These are phyloP conservation scores for Taphrorychus bicolor DNA, from an alignment of 2,888 invertebrate species.

Conservation along the genomic window DNA sequence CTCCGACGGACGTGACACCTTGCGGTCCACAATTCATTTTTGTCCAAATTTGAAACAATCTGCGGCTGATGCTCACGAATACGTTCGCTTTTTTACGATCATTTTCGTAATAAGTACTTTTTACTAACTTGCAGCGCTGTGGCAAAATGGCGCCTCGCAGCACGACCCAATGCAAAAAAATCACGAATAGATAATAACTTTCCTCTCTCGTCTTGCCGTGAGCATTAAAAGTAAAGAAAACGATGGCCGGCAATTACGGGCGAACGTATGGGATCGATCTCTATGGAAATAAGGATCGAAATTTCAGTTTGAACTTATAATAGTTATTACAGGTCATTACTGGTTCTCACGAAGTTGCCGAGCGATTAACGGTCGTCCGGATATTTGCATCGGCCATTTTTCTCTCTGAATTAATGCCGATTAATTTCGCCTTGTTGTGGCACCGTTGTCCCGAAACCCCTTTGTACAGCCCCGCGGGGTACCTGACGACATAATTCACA, in stretches of 20 bases:
- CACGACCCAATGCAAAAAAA: neutral
- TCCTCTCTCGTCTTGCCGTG: slow-evolving; percentile 18
- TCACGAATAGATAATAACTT: slow-evolving; percentile 18
- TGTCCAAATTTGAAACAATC: neutral
- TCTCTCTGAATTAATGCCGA: neutral
- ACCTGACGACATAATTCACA: slow-evolving; percentile 50
- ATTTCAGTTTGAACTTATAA: slow-evolving; percentile 50
- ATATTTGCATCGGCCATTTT: slow-evolving; percentile 13
- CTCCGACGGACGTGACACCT: slow-evolving; percentile 46
- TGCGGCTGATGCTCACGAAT: neutral
- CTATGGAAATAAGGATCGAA: slow-evolving; percentile 50
- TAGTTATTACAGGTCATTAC: slow-evolving; percentile 50
- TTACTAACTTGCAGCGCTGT: neutral
- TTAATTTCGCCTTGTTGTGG: slow-evolving; percentile 28
- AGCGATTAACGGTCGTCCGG: slow-evolving; percentile 28
- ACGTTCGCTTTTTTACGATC: neutral
- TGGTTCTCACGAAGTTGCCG: slow-evolving; percentile 49
- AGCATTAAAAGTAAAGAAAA: slow-evolving; percentile 32
- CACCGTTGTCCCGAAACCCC: slow-evolving; percentile 9
- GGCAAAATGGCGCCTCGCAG: neutral
- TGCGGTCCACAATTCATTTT: slow-evolving; percentile 17
- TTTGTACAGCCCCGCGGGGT: slow-evolving; percentile 15
- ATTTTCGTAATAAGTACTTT: too few species aligned
- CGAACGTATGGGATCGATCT: slow-evolving; percentile 50
- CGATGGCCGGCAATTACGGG: slow-evolving; percentile 39